Evolutionary conservation across 2,888 invertebrate genomes (phyloP).

Genomic region (Lottia scabra): DNA sequence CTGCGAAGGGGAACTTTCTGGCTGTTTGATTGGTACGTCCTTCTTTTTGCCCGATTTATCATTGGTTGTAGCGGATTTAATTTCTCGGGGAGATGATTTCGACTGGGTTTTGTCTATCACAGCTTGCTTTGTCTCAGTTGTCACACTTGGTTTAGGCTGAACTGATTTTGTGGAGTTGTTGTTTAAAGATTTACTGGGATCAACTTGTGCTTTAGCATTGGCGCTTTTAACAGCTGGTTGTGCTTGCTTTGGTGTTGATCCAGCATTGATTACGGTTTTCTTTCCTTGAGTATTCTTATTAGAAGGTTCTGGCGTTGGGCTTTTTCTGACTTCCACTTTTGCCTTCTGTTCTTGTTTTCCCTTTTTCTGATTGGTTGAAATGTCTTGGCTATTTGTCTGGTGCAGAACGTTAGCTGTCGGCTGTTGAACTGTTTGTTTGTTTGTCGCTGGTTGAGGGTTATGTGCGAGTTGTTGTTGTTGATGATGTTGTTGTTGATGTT

Average conservation of each 20-base stretch:
- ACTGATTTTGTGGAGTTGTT: conserved; percentile 4
- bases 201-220: conserved; percentile 21
- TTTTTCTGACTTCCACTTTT: neutral
- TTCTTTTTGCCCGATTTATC: neutral
- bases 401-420: conserved; percentile 21
- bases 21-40: neutral
- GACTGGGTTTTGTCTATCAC: neutral
- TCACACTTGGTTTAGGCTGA: neutral
- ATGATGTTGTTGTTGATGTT: neutral
- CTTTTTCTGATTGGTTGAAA: conserved; percentile 25
- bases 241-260: neutral
- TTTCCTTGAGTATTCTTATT: conserved; percentile 9
- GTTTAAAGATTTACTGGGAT: conserved; percentile 12
- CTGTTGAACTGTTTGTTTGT: neutral
- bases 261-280: neutral
- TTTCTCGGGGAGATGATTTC: neutral
- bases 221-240: neutral
- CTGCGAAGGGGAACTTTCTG: neutral
- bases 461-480: neutral
- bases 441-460: neutral
- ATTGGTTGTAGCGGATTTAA: neutral
- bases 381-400: conserved; percentile 30
- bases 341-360: neutral
- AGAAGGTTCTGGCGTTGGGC: conserved; percentile 6
- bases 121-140: neutral